Evolutionary conservation across 2,113 vertebrate genomes (phyloP).

Genomic region (Chascanopsetta lugubris): DNA sequence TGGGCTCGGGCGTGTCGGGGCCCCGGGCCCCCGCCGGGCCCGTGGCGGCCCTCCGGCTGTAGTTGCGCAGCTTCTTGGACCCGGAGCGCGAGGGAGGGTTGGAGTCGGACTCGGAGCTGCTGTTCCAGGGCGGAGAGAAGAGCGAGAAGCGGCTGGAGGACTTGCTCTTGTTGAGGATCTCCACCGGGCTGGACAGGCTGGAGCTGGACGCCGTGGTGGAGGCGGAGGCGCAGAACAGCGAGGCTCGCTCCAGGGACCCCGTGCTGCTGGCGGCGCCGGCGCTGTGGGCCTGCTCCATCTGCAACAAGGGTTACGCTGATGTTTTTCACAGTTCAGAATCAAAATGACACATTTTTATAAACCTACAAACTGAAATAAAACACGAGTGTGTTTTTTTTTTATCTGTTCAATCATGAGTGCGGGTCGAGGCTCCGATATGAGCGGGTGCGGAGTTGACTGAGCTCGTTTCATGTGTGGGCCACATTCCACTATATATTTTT

Average conservation of each 20-base stretch:
- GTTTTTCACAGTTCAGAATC: too few relatives aligned
- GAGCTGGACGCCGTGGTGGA: slow-evolving; percentile 60
- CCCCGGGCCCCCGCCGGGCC: slow-evolving; percentile 55
- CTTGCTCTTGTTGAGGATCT: slow-evolving; percentile 75
- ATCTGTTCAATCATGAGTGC: too few relatives aligned
- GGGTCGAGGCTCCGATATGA: too few relatives aligned
- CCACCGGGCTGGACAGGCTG: slow-evolving; percentile 69
- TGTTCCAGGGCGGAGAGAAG: slow-evolving; percentile 76
- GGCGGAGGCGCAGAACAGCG: slow-evolving; percentile 77
- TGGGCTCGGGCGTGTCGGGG: slow-evolving; percentile 47
- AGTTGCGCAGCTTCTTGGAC: slow-evolving; percentile 79
- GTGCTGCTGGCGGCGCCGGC: slow-evolving; percentile 78
- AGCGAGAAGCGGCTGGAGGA: slow-evolving; percentile 81
- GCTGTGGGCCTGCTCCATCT: slow-evolving; percentile 85
- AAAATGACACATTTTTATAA: too few relatives aligned
- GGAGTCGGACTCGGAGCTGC: slow-evolving; percentile 80
- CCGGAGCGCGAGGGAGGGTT: slow-evolving; percentile 73
- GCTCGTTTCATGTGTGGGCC: too few relatives aligned
- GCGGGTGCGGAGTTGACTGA: too few relatives aligned
- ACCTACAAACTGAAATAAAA: too few relatives aligned
- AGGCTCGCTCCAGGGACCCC: slow-evolving; percentile 74
- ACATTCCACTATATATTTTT: too few relatives aligned
- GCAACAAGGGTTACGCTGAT: too few relatives aligned
- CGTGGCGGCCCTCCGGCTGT: slow-evolving; percentile 70
- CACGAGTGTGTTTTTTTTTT: too few relatives aligned